Evolutionary conservation across 2,888 invertebrate species (phyloP).

Genomic region (Ephialtes manifestator): DNA sequence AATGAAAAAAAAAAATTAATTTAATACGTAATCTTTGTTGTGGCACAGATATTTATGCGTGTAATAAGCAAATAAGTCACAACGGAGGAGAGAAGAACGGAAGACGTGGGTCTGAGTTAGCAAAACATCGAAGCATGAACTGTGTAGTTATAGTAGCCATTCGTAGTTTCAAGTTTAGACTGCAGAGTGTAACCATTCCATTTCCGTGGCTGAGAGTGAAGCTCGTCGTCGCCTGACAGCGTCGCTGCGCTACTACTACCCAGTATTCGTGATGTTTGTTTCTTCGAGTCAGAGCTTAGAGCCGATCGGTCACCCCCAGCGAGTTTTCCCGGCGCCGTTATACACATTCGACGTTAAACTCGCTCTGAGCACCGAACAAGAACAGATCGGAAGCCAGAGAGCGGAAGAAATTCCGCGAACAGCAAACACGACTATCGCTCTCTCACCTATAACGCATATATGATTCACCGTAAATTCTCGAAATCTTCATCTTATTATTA

Average conservation of each 20-base stretch:
- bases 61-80: background rate
- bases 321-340: background rate
- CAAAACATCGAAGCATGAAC: background rate
- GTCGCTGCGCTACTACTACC: background rate
- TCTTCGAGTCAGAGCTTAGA: conserved; percentile 64
- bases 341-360: background rate
- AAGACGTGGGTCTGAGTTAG: conserved; percentile 1
- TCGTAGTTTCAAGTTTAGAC: conserved; percentile 25
- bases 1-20: background rate
- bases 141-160: background rate
- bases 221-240: conserved; percentile 7
- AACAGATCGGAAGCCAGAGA: background rate
- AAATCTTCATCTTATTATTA: conserved; percentile 35
- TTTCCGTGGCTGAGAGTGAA: conserved; percentile 25
- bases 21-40: background rate
- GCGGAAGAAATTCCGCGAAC: background rate
- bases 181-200: conserved; percentile 35
- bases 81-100: background rate
- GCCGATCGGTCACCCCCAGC: conserved; percentile 37
- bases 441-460: background rate
- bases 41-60: background rate
- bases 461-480: conserved; percentile 59
- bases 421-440: background rate
- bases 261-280: conserved; percentile 66
- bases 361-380: conserved; percentile 3